A percentile compares a stretch with the other conserved stretches of the same genome.
Conservation (phyloP, 1,140 invertebrate genomes). For the Yoshiicerus persimilis region DNA sequence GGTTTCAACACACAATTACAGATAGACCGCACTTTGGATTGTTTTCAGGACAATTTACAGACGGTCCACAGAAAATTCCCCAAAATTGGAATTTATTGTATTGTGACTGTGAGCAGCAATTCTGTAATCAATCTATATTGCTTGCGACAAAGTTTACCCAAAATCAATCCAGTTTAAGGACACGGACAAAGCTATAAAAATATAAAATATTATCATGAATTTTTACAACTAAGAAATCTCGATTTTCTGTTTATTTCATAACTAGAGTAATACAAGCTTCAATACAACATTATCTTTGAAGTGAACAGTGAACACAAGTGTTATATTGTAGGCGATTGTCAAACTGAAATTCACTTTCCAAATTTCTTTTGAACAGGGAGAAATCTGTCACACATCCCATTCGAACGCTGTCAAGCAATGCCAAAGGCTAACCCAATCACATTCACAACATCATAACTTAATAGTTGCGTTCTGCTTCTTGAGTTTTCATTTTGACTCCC, state of each 20-base stretch:
- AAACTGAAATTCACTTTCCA: neutral
- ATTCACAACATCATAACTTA: neutral
- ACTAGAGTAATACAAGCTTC: neutral
- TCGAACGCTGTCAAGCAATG: neutral
- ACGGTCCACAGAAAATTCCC: too few species aligned
- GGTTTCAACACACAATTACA: constrained; percentile 4
- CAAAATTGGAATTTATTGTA: neutral
- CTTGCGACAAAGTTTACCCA: neutral
- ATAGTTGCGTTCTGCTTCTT: neutral
- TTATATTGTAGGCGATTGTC: neutral
- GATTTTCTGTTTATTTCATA: neutral
- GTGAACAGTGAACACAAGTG: neutral
- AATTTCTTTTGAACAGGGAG: neutral
- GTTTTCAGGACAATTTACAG: neutral
- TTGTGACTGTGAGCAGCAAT: neutral
- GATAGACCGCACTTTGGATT: neutral
- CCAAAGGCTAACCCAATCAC: constrained; percentile 3
- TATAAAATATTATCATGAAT: neutral
- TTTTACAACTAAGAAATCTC: neutral
- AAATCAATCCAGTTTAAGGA: neutral
- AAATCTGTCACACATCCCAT: neutral
- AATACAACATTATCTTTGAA: neutral
- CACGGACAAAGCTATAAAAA: neutral
- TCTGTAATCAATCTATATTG: neutral
- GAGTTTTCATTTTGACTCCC: neutral